phyloP scores from a whole-genome alignment of 2,113 vertebrate species.

The Pardalotus punctatus region DNA sequence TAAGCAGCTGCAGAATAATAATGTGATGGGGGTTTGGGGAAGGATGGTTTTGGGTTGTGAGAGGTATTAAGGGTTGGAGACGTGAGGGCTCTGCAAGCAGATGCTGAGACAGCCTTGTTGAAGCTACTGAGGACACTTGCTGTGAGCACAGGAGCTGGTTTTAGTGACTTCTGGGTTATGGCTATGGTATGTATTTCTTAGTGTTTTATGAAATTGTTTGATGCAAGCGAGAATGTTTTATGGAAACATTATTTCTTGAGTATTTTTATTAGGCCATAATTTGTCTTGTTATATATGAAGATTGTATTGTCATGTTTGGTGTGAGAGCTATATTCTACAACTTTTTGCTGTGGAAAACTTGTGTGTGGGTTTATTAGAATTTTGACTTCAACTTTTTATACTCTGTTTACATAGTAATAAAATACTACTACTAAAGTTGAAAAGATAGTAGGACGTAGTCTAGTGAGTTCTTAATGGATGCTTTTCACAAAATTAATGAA shows the following conservation, averaged over 20 bases:
- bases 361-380: neutral
- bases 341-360: neutral
- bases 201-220: neutral
- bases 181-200: neutral
- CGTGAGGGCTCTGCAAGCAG: neutral
- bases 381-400: neutral
- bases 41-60: accelerated
- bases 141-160: neutral
- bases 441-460: neutral
- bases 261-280: neutral
- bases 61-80: neutral
- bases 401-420: neutral
- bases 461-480: neutral
- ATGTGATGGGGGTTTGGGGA: accelerated
- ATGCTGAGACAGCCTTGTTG: neutral
- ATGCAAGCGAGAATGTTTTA: neutral
- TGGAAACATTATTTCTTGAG: neutral
- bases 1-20: neutral
- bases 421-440: neutral
- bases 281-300: neutral
- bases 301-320: neutral
- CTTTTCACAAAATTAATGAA: neutral
- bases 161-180: neutral
- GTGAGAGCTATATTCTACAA: neutral
- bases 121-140: accelerated